These are phyloP conservation scores for Drosophila meridionalis DNA, from an alignment of 2,888 invertebrate species.

Conservation along the genomic window DNA sequence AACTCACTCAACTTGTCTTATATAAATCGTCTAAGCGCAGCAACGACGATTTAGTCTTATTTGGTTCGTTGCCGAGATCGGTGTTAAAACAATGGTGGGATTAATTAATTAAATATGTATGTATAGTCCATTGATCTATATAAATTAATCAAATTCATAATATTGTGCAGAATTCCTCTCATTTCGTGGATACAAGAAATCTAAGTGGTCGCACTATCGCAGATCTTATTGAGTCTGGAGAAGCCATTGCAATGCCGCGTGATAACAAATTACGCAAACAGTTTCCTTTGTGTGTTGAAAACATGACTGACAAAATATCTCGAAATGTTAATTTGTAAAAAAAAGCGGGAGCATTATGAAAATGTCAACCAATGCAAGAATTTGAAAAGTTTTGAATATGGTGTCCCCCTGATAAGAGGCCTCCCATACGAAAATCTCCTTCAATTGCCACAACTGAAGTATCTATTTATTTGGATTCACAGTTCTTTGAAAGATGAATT, in stretches of 20 bases:
- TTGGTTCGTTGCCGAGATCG: background rate
- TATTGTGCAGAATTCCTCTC: background rate
- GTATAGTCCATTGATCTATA: background rate
- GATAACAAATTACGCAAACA: background rate
- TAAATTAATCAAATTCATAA: background rate
- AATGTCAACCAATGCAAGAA: background rate
- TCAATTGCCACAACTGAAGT: background rate
- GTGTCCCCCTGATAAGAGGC: background rate
- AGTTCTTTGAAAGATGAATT: background rate
- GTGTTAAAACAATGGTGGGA: background rate
- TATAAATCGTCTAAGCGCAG: too few relatives aligned
- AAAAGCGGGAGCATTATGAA: background rate
- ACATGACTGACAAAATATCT: accelerated
- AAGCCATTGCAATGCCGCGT: background rate
- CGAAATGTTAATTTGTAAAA: accelerated
- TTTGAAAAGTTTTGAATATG: background rate
- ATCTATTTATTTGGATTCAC: conserved; percentile 2
- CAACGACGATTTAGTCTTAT: too few relatives aligned
- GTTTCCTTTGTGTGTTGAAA: background rate
- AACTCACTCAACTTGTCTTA: too few relatives aligned
- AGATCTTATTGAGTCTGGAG: background rate
- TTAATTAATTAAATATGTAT: background rate
- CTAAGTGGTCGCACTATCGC: background rate
- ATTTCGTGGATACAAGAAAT: background rate
- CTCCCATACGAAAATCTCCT: background rate